Evolutionary conservation across 2,888 invertebrate genomes (phyloP).

Genomic region (Nowickia ferox): DNA sequence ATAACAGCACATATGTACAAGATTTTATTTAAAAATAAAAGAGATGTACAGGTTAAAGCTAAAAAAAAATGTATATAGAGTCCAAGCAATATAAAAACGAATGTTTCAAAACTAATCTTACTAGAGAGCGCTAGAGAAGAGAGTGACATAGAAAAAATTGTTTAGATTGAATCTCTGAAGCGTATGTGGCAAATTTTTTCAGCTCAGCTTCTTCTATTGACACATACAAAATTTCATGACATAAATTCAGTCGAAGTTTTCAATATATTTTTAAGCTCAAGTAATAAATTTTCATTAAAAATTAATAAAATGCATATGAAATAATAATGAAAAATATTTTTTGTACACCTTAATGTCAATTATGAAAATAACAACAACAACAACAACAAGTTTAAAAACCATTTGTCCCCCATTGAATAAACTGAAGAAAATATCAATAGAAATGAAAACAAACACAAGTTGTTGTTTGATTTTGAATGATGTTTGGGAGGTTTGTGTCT

Average conservation of each 20-base stretch:
- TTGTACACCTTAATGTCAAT: background rate
- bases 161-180: too few species aligned
- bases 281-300: too few species aligned
- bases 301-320: background rate
- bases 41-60: background rate
- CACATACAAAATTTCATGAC: too few species aligned
- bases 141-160: too few species aligned
- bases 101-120: too few species aligned
- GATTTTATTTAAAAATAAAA: background rate
- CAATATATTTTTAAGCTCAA: too few species aligned
- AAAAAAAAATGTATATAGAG: background rate
- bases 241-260: too few species aligned
- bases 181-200: too few species aligned
- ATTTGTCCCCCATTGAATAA: background rate
- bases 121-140: too few species aligned
- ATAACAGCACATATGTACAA: background rate
- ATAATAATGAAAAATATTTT: background rate
- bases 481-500: slow-evolving; percentile 38
- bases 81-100: too few species aligned
- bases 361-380: background rate
- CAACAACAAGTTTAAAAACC: too few species aligned
- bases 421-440: background rate
- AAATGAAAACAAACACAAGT: slow-evolving; percentile 2
- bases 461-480: background rate
- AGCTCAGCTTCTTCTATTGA: too few species aligned